Conservation (phyloP, 2,113 vertebrate genomes). For the Columbina picui region DNA sequence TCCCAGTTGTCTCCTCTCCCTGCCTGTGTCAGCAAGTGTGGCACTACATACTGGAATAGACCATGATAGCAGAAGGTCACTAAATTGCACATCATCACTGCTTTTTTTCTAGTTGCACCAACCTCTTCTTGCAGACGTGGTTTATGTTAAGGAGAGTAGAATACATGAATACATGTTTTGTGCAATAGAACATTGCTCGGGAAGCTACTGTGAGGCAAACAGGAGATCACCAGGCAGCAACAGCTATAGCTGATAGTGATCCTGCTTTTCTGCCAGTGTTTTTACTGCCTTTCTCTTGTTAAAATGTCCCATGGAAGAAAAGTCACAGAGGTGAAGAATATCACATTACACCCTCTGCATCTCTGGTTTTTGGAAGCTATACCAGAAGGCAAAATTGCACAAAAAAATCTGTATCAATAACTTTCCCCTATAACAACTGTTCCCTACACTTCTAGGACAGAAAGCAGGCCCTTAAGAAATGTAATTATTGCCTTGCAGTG, state of each 20-base stretch:
- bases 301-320: not conserved
- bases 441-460: not conserved
- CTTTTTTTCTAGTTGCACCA: not conserved
- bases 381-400: not conserved
- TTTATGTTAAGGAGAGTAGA: not conserved
- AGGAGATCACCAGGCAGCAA: not conserved
- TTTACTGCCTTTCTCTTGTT: not conserved
- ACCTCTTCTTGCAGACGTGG: rapidly evolving
- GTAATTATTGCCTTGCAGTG: not conserved
- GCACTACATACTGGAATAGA: not conserved
- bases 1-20: not conserved
- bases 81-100: not conserved
- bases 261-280: not conserved
- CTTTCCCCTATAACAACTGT: not conserved
- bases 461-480: not conserved
- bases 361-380: not conserved
- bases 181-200: not conserved
- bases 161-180: not conserved
- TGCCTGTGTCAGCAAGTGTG: rapidly evolving
- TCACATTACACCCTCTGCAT: not conserved
- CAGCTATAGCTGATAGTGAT: not conserved
- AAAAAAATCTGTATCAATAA: not conserved
- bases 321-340: not conserved
- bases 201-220: not conserved
- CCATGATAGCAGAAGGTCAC: not conserved